Conservation (phyloP, 2,113 vertebrate species). For the Lepidothrix coronata region DNA sequence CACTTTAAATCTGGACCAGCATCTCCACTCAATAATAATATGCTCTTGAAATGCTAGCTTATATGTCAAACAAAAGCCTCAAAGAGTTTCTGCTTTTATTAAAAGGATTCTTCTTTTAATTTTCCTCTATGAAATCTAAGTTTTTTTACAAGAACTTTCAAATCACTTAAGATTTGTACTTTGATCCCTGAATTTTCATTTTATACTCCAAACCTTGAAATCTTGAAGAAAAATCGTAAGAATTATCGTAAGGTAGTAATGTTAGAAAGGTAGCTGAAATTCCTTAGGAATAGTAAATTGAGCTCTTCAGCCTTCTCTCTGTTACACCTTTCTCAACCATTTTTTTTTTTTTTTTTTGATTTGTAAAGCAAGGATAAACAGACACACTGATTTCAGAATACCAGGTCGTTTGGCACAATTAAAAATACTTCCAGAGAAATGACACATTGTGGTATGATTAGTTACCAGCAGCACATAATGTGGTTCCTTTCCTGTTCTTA, state of each 20-base stretch:
- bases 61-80: not conserved
- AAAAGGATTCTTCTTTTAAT: not conserved
- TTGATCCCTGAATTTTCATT: not conserved
- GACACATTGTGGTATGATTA: not conserved
- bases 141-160: not conserved
- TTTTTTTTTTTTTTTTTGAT: not conserved
- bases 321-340: not conserved
- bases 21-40: not conserved
- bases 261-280: not conserved
- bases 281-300: not conserved
- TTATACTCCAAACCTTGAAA: not conserved
- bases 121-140: not conserved
- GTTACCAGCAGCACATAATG: not conserved
- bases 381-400: not conserved
- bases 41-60: not conserved
- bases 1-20: not conserved
- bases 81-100: not conserved
- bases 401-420: not conserved
- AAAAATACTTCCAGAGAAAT: not conserved
- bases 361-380: not conserved
- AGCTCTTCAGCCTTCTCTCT: not conserved
- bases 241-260: not conserved
- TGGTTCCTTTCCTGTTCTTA: not conserved
- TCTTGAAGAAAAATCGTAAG: not conserved
- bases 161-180: not conserved